Evolutionary conservation across 2,888 invertebrate species (phyloP).

Genomic region (Megaustenia siamemsis): DNA sequence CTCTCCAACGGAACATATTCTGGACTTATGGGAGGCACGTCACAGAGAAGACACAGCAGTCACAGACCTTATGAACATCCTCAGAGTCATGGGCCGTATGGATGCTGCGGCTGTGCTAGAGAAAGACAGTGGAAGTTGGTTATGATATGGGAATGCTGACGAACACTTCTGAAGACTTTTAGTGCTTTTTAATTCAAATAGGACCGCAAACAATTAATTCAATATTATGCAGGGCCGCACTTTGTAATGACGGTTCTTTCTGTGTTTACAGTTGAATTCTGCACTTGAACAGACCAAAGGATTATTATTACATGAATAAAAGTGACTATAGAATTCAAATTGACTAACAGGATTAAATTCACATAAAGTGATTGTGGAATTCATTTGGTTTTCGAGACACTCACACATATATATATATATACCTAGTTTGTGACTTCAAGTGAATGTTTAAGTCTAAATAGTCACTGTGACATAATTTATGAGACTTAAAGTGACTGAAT

Average conservation of each 20-base stretch:
- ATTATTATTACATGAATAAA: neutral
- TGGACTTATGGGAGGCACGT: slow-evolving; percentile 96
- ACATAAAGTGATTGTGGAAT: too few relatives aligned
- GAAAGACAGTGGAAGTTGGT: slow-evolving; percentile 83
- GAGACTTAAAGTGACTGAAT: too few relatives aligned
- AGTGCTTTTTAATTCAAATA: neutral
- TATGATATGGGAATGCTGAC: slow-evolving; percentile 64
- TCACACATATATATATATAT: too few relatives aligned
- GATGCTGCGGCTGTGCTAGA: slow-evolving; percentile 92
- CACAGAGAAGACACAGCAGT: slow-evolving; percentile 90
- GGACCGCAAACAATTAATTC: neutral
- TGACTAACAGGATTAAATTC: too few relatives aligned
- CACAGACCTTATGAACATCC: slow-evolving; percentile 90
- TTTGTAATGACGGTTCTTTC: neutral
- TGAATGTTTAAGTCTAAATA: too few relatives aligned
- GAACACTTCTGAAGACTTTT: neutral
- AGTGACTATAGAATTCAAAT: neutral
- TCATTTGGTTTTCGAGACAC: too few relatives aligned
- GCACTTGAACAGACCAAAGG: neutral
- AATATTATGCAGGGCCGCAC: neutral
- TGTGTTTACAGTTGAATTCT: neutral
- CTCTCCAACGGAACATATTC: slow-evolving; percentile 96
- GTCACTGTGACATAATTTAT: too few relatives aligned
- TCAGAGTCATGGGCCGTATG: slow-evolving; percentile 91
- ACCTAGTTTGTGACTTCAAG: too few relatives aligned